Evolutionary conservation across 1,140 invertebrate genomes (phyloP).

Genomic region (Lamellibrachia luymesi): DNA sequence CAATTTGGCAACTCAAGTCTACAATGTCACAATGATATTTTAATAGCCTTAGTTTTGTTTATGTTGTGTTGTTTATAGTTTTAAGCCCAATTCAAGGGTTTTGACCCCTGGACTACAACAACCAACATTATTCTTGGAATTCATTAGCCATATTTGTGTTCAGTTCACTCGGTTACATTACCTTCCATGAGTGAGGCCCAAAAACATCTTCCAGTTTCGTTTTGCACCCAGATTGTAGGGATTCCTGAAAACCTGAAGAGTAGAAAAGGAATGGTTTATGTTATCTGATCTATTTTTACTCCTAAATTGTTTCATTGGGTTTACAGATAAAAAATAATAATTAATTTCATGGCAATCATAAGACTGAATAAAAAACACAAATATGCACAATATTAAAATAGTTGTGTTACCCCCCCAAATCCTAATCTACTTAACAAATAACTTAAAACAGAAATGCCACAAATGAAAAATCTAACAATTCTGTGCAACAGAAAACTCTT

Average conservation of each 20-base stretch:
- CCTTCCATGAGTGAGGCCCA: constrained; percentile 74
- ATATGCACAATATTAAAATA: too few species aligned
- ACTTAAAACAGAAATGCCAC: too few species aligned
- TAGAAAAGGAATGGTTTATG: constrained; percentile 27
- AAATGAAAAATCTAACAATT: too few species aligned
- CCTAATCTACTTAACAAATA: too few species aligned
- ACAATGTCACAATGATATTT: background rate
- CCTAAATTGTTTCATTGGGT: too few species aligned
- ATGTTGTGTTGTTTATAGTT: background rate
- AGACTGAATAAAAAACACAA: too few species aligned
- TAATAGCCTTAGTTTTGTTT: background rate
- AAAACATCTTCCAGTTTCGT: constrained; percentile 86
- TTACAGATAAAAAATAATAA: too few species aligned
- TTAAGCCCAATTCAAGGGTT: background rate
- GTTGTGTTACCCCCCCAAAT: too few species aligned
- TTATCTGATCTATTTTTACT: background rate
- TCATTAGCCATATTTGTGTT: background rate
- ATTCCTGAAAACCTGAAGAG: constrained; percentile 70
- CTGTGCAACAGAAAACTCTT: too few species aligned
- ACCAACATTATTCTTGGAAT: too few species aligned
- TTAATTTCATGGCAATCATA: too few species aligned
- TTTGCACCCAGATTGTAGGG: constrained; percentile 85
- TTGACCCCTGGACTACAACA: background rate
- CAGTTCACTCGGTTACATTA: constrained; percentile 36
- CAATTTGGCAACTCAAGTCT: background rate